A percentile compares a stretch with the other conserved stretches of the same genome.
phyloP scores from a whole-genome alignment of 2,797 vertebrate species.

The Hydrocynus forskahlii region DNA sequence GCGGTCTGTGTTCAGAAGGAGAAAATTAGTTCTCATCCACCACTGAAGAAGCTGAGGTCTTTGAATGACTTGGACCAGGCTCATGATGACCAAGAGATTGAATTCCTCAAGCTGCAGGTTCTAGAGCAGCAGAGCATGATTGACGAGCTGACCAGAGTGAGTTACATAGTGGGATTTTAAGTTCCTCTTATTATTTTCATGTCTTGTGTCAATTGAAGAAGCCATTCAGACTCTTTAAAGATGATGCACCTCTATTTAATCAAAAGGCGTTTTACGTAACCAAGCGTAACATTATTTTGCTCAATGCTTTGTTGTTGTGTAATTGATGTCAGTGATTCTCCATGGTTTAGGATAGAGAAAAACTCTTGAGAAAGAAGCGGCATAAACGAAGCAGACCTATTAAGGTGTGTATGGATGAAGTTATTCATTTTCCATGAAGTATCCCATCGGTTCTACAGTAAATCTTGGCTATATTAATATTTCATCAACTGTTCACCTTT shows the following conservation, averaged over 20 bases:
- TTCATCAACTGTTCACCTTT: not conserved
- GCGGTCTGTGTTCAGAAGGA: constrained; percentile 83
- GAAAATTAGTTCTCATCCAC: constrained; percentile 92
- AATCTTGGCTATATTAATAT: not conserved
- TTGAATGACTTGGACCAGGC: constrained; percentile 97
- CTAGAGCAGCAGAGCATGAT: constrained; percentile 98
- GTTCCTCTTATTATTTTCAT: too few relatives aligned
- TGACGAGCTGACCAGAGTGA: constrained; percentile 95
- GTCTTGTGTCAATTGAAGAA: not conserved
- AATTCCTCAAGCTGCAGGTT: constrained; percentile 97
- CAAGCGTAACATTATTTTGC: not conserved
- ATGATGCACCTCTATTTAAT: not conserved
- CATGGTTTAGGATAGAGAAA: constrained; percentile 90
- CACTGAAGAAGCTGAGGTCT: constrained; percentile 95
- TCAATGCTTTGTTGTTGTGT: not conserved
- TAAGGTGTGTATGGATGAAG: constrained; percentile 81
- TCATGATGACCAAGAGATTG: constrained; percentile 95
- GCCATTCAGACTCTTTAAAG: not conserved
- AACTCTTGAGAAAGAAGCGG: constrained; percentile 91
- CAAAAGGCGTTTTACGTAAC: not conserved
- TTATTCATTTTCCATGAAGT: not conserved
- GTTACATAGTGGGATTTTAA: constrained; percentile 39
- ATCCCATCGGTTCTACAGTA: not conserved
- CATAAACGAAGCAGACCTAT: constrained; percentile 97
- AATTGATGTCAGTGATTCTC: not conserved